phyloP scores from a whole-genome alignment of 2,888 invertebrate species.

The Incurvaria masculella region DNA sequence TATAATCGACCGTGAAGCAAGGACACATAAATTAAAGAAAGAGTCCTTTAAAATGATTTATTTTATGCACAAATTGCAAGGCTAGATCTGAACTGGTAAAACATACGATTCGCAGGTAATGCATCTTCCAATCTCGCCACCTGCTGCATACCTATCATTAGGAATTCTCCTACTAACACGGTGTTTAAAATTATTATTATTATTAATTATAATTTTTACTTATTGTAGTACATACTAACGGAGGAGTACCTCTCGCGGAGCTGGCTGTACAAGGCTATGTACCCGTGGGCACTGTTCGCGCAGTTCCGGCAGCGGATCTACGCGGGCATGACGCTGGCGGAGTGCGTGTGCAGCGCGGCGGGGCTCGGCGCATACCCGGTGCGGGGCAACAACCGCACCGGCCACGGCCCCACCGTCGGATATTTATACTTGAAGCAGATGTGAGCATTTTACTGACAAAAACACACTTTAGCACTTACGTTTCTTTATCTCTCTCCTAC shows the following conservation, averaged over 20 bases:
- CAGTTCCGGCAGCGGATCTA: conserved; percentile 90
- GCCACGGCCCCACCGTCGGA: conserved; percentile 79
- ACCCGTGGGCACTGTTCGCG: conserved; percentile 83
- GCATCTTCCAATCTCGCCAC: too few species aligned
- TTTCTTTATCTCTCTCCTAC: too few species aligned
- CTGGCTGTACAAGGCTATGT: conserved; percentile 76
- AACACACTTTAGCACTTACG: too few species aligned
- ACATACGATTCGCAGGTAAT: too few species aligned
- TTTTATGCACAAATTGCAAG: too few species aligned
- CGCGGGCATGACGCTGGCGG: conserved; percentile 84
- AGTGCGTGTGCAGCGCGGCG: conserved; percentile 89
- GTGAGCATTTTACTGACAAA: conserved; percentile 48
- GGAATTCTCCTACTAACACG: not conserved
- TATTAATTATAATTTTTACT: conserved; percentile 1
- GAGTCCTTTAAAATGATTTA: too few species aligned
- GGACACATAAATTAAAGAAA: too few species aligned
- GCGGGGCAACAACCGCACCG: conserved; percentile 66
- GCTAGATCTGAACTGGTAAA: too few species aligned
- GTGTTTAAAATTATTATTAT: too few species aligned
- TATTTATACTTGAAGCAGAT: conserved; percentile 60
- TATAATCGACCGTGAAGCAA: too few species aligned
- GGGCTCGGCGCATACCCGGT: conserved; percentile 91
- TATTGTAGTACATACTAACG: conserved; percentile 72
- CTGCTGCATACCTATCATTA: not conserved
- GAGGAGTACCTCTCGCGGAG: conserved; percentile 73